Conservation (phyloP, 2,113 vertebrate genomes). For the Dromas ardeola region DNA sequence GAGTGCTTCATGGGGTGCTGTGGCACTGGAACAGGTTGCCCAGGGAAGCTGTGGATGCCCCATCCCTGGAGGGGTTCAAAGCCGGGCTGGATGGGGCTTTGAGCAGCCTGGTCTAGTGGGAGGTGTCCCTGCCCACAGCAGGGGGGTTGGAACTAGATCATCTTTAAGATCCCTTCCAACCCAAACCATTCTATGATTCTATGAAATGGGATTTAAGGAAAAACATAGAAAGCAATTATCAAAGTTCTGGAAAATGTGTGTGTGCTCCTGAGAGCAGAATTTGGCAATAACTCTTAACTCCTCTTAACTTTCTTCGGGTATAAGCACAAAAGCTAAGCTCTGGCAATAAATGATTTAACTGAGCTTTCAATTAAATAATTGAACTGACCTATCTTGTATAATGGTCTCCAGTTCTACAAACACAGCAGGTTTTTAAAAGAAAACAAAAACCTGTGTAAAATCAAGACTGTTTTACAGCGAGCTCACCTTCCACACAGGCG, state of each 20-base stretch:
- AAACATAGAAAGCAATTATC: neutral
- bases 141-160: neutral
- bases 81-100: neutral
- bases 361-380: neutral
- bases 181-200: neutral
- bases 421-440: neutral
- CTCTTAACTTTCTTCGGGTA: neutral
- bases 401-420: neutral
- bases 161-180: neutral
- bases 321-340: neutral
- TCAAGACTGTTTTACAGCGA: rapidly evolving
- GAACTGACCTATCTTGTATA: neutral
- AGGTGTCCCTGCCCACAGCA: neutral
- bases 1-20: neutral
- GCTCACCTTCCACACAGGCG: neutral
- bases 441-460: neutral
- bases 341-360: neutral
- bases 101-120: neutral
- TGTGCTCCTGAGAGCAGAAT: neutral
- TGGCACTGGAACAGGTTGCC: neutral
- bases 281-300: neutral
- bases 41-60: neutral
- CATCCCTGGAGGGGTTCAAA: neutral
- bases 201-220: neutral
- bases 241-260: neutral